Base-by-base conservation (phyloP, 2,113 vertebrate genomes). In the Myotis davidii region DNA sequence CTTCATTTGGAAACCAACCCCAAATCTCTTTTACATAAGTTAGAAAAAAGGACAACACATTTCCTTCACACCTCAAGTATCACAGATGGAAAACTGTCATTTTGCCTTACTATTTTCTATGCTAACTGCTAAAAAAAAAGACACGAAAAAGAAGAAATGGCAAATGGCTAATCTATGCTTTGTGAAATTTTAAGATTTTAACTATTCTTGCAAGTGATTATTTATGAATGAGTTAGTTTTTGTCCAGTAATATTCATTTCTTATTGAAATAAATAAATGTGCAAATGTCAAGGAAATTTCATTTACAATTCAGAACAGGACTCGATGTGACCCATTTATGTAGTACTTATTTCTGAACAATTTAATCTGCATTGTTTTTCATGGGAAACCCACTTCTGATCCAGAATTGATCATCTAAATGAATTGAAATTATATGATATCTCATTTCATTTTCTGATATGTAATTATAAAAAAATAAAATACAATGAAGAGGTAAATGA, bases 61-160 rank as follows among this genome's bases (percentile, higher is more conserved):
- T 96, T 97, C 37, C 64, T 94, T 97, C 87, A 79, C 89, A 97
- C 95, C 87, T 96, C 89, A 76, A 83, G 89, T 96, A 94, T 88
- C 93, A 94, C 94, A 93, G 91, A 97, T 96, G 95, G 94, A 95
- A 96, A 94, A 93, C 64, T 94, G 91, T 95, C 93, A 95, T 87
- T 96, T 96, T 93, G 83, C n/a, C 34, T 96, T 25, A 56, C 64
- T 94, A 70, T 89, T 77, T 94, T 94, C n/a, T 84, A n/a, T 94
- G 79, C 65, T 89, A 93, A 97, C 56, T 86, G 17, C 77, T 37
- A 83, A 91, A 27, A 27, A 95, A 88, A 67, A 17, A 65, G 6
- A 7, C 37, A 39, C 37, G 37, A 56, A 56, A 6, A 65, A 91
- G 37, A 42, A 91, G 61, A 74, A 32, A 69, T 96, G 74, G 56